Evolutionary conservation across 92 coral and sea anemone genomes (phyloP), one percentile per base, ranked within the genome.

Genomic region (Scolanthus callimorphus): DNA sequence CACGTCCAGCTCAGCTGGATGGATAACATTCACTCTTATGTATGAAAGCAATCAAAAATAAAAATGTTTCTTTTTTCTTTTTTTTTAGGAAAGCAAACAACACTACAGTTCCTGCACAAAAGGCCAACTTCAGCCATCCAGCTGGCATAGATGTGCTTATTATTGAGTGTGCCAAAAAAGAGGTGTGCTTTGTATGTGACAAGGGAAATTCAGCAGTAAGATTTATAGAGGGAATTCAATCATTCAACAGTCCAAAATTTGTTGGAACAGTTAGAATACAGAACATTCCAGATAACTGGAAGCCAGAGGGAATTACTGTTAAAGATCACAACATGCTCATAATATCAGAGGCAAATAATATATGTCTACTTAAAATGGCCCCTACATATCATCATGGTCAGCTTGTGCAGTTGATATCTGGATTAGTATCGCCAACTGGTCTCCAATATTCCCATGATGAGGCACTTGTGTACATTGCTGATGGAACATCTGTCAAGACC

Each of bases 271-370:
- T 80, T 29, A 58, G 70, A 46, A 21, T 85, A 29, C 6, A 6
- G 8, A 34, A 34, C 15, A 15, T 15, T 34, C 41, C 41, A 34
- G 15, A 15, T 15, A 34, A 34, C 15, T 74, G 73, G 80, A 86
- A 66, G 55, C 95, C 85, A 51, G 95, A 85, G 12, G 79, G 86
- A 1, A 23, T 85, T 10, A 72, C 87, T 8, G 86, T 79, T 51
- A 21, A 55, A 15, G 38, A 20, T 20, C 21, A 17, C 0, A 53
- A 69, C 22, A 65, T 65, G 23, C 1, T 84, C 27, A 81, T 53
- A 11, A 57, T 84, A 12, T 54, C 81, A 19, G 85, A 78, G 34
- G 63, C 67, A 11, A 29, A 21, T 13, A 48, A 24, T 21, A 23
- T 76, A 13, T 55, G 1, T 29, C 38, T 82, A 31, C 23, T 82